Base-by-base conservation (phyloP, 30 jellyfish, hydroid and myxozoan species). In the Catostylus mosaicus region DNA sequence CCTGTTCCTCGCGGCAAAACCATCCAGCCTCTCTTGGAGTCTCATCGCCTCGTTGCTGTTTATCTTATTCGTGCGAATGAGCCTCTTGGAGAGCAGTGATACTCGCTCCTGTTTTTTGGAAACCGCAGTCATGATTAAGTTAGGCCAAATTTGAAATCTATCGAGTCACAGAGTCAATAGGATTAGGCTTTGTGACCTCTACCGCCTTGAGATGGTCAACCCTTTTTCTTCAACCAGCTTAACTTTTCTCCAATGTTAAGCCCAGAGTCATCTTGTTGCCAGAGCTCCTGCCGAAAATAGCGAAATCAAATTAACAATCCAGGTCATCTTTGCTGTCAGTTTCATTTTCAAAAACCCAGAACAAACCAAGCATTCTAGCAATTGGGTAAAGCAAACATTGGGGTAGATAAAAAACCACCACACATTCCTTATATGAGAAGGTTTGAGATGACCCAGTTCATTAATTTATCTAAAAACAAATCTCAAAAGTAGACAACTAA, bases 51-150 rank as follows among this genome's bases (percentile, higher is more conserved):
- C 90, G 67, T 76, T 86, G 36, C 63, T 84, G 26, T 86, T 86
- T 22, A 75, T 62, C 64, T 62, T 76, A 37, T 71, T 71, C 11
- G 96, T 86, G 9, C 96, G 81, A 29, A 86, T n/a, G 24, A 86
- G 48, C 23, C 96, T 60, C 35, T 40, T 86, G 20, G 96, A 86
- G 5, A 86, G 45, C 10, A 86, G 47, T 0, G 90, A 38, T 6
- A 90, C 90, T 27, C 52, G 56, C 40, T 86, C 96, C 37, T 60
- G 50, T 26, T 43, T 56, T 57, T 50, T 69, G 19, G 84, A n/a
- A 46, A 52, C 85, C 11, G 79, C 78, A 24, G 75, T 27, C 78
- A 67, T 51, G 23, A 3, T 5, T 10, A 5, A 18, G 5, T 5
- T 16, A 27, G 4, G 27, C 14, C 54, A 40, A 50, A 50, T 10